Percentiles rank a stretch among this genome's conserved stretches.
Conservation (phyloP, 2,113 vertebrate species). For the Dipodomys merriami region DNA sequence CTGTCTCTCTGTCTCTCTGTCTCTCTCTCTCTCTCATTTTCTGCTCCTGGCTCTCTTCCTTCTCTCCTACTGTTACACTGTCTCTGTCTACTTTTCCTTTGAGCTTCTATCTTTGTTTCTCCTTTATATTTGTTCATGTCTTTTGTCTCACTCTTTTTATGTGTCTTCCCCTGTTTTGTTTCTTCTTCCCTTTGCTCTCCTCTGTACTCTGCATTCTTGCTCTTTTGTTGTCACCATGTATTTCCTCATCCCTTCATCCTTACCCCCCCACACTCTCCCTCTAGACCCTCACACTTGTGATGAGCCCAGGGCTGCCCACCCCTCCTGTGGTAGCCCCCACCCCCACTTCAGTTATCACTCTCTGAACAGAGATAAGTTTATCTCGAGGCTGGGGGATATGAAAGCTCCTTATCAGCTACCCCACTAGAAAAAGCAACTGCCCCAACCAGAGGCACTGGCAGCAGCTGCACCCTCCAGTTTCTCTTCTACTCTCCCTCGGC, state of each 20-base stretch:
- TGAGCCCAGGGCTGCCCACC: slow-evolving; percentile 57
- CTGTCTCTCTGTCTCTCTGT: neutral
- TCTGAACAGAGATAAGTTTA: slow-evolving; percentile 81
- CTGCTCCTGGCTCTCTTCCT: neutral
- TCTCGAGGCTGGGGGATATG: slow-evolving; percentile 78
- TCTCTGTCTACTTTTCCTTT: neutral
- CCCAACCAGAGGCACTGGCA: slow-evolving; percentile 60
- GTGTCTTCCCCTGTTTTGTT: neutral
- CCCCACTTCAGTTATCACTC: slow-evolving; percentile 76
- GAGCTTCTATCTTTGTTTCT: neutral
- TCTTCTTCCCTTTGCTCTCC: neutral
- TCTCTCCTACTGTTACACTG: neutral
- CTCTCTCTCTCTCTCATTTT: neutral
- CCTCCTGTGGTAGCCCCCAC: slow-evolving; percentile 50
- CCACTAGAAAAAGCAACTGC: slow-evolving; percentile 74
- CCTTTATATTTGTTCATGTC: slow-evolving; percentile 14
- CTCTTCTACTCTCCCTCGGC: slow-evolving; percentile 29
- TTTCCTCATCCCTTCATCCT: slow-evolving; percentile 30
- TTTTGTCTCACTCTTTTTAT: neutral
- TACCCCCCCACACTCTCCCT: neutral
- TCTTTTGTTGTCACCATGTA: neutral
- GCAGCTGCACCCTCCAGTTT: slow-evolving; percentile 59
- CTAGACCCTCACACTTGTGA: neutral
- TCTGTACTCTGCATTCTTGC: neutral
- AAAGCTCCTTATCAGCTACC: slow-evolving; percentile 80